phyloP scores from a whole-genome alignment of 2,797 vertebrate genomes.

The Paguma larvata region DNA sequence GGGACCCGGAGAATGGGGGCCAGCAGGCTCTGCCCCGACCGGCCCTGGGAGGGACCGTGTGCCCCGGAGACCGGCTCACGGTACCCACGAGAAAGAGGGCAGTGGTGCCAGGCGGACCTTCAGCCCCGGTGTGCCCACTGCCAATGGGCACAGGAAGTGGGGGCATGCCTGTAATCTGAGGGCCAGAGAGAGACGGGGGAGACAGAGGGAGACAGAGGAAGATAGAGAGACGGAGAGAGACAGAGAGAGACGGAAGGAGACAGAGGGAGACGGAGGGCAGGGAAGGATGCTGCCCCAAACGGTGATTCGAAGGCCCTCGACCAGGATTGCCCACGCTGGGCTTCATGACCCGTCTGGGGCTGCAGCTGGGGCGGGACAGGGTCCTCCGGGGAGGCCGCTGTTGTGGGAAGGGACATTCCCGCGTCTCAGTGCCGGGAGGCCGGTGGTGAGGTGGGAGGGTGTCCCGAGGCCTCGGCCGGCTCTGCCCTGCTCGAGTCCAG shows the following conservation, averaged over 20 bases:
- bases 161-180: neutral
- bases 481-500: rapidly evolving
- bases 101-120: too few species aligned
- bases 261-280: neutral
- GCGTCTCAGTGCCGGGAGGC: rapidly evolving
- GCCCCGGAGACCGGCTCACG: rapidly evolving
- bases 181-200: rapidly evolving
- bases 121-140: neutral
- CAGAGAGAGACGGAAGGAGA: too few species aligned
- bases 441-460: rapidly evolving
- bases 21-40: rapidly evolving
- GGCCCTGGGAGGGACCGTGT: neutral
- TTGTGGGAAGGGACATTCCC: rapidly evolving
- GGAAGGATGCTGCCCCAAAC: rapidly evolving
- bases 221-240: rapidly evolving
- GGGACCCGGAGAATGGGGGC: neutral
- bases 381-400: rapidly evolving
- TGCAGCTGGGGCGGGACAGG: neutral
- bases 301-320: neutral
- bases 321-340: rapidly evolving
- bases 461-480: too few species aligned
- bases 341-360: rapidly evolving
- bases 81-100: rapidly evolving
- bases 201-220: too few species aligned
- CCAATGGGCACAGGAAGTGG: rapidly evolving